phyloP scores from a whole-genome alignment of 2,113 vertebrate genomes.

The Philantomba maxwellii region DNA sequence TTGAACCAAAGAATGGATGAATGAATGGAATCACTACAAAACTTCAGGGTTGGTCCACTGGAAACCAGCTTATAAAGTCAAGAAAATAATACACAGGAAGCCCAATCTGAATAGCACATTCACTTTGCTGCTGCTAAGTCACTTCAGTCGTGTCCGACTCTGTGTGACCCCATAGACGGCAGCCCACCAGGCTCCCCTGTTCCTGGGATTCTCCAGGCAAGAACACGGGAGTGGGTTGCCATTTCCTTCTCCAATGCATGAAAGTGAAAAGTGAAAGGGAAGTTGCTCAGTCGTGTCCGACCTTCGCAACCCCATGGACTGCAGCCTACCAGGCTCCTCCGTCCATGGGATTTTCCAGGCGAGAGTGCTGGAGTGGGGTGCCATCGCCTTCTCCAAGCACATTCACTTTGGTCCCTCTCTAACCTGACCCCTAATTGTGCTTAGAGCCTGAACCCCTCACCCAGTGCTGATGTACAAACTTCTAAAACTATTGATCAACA shows the following conservation, averaged over 20 bases:
- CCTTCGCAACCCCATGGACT: no score
- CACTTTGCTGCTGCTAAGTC: not conserved
- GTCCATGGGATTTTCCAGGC: no score
- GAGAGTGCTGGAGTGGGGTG: no score
- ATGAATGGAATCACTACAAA: not conserved
- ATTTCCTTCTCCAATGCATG: no score
- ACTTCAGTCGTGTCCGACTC: accelerated
- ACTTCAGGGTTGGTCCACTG: not conserved
- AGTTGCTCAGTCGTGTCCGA: no score
- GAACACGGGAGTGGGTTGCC: no score
- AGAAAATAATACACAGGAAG: not conserved
- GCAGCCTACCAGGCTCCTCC: no score
- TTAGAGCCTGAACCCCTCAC: not conserved
- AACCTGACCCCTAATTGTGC: not conserved
- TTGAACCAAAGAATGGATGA: not conserved
- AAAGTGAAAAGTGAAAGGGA: no score
- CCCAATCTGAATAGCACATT: not conserved
- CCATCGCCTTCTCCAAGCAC: not conserved
- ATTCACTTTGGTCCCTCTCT: not conserved
- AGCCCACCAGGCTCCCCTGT: no score
- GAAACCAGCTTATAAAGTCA: not conserved
- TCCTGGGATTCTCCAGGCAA: no score
- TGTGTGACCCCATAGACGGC: no score
- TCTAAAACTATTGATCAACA: not conserved
- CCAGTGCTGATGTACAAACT: not conserved